These are phyloP conservation scores for Camponotus vicinus DNA, from an alignment of 1,140 invertebrate species.

Conservation along the genomic window DNA sequence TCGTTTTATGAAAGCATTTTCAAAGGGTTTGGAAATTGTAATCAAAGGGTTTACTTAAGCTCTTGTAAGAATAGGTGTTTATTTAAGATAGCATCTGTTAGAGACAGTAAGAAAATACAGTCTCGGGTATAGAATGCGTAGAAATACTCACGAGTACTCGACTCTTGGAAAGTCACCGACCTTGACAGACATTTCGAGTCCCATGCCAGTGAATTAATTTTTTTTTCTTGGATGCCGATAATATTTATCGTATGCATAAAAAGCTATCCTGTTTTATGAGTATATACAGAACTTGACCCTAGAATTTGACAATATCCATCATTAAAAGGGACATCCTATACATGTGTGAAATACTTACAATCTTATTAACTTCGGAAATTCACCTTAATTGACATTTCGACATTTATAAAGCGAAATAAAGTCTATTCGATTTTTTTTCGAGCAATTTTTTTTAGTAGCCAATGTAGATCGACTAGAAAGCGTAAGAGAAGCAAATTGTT, in stretches of 20 bases:
- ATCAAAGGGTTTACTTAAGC: neutral
- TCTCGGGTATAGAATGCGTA: slow-evolving; percentile 33
- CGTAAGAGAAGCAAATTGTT: too few species aligned
- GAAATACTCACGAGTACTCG: slow-evolving; percentile 54
- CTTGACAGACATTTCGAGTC: slow-evolving; percentile 66
- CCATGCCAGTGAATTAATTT: slow-evolving; percentile 37
- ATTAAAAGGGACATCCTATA: neutral
- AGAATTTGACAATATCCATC: neutral
- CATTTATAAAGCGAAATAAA: too few species aligned
- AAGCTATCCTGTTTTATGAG: neutral
- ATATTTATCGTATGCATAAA: neutral
- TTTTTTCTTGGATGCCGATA: neutral
- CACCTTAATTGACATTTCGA: neutral
- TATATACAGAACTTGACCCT: neutral
- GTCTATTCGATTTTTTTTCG: too few species aligned
- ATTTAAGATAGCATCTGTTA: slow-evolving; percentile 16
- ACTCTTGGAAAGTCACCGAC: slow-evolving; percentile 72
- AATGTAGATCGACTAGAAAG: too few species aligned
- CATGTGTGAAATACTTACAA: neutral
- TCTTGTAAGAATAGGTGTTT: neutral
- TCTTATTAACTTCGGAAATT: neutral
- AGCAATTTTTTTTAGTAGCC: too few species aligned
- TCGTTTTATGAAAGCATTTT: neutral
- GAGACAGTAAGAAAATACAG: slow-evolving; percentile 42
- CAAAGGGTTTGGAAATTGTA: neutral